Conservation (phyloP, 2,888 invertebrate genomes). For the Eupeodes latifasciatus region DNA sequence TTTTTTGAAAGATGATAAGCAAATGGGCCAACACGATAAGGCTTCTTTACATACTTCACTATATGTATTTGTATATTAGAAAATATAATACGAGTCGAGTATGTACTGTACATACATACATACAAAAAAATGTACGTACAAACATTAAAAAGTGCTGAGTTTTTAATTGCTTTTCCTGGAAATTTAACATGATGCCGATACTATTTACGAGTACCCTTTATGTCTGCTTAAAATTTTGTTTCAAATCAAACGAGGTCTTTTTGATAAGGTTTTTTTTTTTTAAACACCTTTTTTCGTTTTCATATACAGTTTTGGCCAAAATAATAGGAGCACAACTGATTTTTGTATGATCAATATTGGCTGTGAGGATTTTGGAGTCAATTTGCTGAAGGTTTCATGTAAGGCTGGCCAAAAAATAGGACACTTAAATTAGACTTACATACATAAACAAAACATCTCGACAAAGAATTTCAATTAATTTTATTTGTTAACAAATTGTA, state of each 20-base stretch:
- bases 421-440: no score
- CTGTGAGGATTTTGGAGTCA: no score
- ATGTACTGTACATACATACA: no score
- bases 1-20: constrained; percentile 21
- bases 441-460: no score
- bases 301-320: background rate
- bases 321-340: background rate
- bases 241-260: background rate
- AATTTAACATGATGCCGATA: constrained; percentile 13
- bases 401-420: no score
- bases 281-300: background rate
- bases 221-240: background rate
- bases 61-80: no score
- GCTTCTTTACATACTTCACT: no score
- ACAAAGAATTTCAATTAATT: no score
- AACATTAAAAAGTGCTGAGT: constrained; percentile 10
- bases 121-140: background rate
- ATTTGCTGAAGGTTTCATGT: no score
- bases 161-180: constrained; percentile 13
- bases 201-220: no score
- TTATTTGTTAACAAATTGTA: no score
- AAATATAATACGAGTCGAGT: no score
- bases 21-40: background rate
- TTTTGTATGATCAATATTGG: background rate
- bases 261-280: background rate